Base-by-base conservation (phyloP, 2,113 vertebrate genomes). In the Tricholaema leucomelas region DNA sequence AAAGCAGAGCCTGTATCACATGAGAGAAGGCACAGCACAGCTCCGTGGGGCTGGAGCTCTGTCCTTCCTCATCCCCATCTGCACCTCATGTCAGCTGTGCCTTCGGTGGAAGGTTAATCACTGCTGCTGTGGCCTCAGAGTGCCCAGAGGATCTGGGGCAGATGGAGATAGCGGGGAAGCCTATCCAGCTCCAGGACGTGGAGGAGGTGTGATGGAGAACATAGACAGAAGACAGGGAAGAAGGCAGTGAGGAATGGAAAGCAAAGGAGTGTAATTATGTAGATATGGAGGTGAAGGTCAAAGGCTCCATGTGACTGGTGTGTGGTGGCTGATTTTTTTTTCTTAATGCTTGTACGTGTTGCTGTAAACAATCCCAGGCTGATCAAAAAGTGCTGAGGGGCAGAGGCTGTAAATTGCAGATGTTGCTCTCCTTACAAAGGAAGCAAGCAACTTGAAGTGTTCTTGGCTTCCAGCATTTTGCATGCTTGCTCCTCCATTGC, bases 271-370 rank as follows among this genome's bases (percentile, higher is more conserved):
- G 0, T 28, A 75, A 48, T 85, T 77, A 58, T 6, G 6, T 56
- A 42, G 66, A 78, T 15, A 24, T 79, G 36, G 86, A 86, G 92
- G 78, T 85, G 85, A 93, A 95, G 92, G 92, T 91, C 85, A 93
- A 75, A 81, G 76, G 36, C 82, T 87, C 50, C 89, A 40, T 50
- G 82, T 92, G 96, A 94, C 94, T 82, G 52, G 23, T n/a, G 59
- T 35, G 33, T 1, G 6, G 64, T 74, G 61, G 61, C 61, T 67
- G 36, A 10, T 35, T 60, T 60, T 28, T 2, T 18, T 66, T 88
- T 71, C 60, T 54, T 24, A 6, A 40, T 35, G 55, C 69, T 89
- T 84, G 27, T 80, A 64, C 2, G 0, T 40, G 50, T 38, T 85
- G 89, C 78, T 82, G 69, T 88, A 71, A 94, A 71, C 54, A 61